phyloP scores from a whole-genome alignment of 1,140 invertebrate species.

The Aphelinus certus region DNA sequence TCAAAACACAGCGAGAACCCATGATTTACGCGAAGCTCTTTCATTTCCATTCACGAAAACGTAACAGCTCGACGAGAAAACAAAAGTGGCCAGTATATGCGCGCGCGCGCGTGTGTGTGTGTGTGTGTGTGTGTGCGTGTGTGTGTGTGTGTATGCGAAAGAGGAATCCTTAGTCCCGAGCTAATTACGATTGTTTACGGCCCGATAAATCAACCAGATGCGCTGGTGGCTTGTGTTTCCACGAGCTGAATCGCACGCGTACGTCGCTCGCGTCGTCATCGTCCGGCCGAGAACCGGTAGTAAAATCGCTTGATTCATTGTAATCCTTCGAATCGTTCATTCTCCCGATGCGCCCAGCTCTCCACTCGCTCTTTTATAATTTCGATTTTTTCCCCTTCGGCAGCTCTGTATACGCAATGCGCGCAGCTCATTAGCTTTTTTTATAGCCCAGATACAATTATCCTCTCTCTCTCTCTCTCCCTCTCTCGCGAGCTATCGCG shows the following conservation, averaged over 20 bases:
- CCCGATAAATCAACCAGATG: conserved; percentile 41
- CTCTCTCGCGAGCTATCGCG: background rate
- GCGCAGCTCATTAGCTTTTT: too few species aligned
- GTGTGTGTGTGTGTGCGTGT: too few species aligned
- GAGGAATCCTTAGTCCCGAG: conserved; percentile 11
- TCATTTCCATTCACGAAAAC: conserved; percentile 19
- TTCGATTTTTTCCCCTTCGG: too few species aligned
- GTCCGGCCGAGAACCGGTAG: conserved; percentile 19
- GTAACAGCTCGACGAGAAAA: conserved; percentile 34
- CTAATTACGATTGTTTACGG: conserved; percentile 43
- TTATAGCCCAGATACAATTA: too few species aligned
- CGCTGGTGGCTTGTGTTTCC: conserved; percentile 18
- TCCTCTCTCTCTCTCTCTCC: conserved; percentile 9
- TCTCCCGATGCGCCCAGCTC: background rate
- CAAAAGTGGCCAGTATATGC: too few species aligned
- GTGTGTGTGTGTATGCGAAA: too few species aligned
- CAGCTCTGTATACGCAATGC: too few species aligned
- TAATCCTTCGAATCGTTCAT: conserved; percentile 16
- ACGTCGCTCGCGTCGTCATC: conserved; percentile 15
- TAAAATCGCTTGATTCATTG: conserved; percentile 31
- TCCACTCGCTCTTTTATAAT: background rate
- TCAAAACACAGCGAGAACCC: too few species aligned
- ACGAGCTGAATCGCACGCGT: conserved; percentile 28
- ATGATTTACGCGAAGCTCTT: conserved; percentile 27
- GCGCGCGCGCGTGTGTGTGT: too few species aligned